Conservation (phyloP, 35 echinoderm and acorn worm genomes). For the Hemicentrotus pulcherrimus region DNA sequence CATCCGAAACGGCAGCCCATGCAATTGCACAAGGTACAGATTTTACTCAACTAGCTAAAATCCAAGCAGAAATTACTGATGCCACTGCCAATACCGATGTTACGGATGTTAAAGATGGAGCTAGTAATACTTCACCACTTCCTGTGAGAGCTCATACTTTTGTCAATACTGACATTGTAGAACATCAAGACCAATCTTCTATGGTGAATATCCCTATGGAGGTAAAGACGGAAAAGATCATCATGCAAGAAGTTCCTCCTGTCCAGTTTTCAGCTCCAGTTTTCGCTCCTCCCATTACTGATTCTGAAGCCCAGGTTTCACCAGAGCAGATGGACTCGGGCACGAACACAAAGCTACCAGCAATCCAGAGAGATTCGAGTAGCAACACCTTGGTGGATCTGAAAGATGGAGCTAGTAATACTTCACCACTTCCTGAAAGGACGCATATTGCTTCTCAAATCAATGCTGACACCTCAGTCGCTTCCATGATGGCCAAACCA, state of each 20-base stretch:
- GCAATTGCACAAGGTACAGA: background rate
- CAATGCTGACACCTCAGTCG: background rate
- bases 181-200: background rate
- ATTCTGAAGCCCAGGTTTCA: slow-evolving; percentile 11
- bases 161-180: background rate
- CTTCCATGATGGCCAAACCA: slow-evolving; percentile 28
- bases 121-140: slow-evolving; percentile 4
- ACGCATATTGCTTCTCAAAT: slow-evolving; percentile 16
- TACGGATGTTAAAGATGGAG: background rate
- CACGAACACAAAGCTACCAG: slow-evolving; percentile 17
- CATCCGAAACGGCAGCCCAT: background rate
- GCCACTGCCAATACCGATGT: background rate
- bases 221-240: slow-evolving; percentile 13
- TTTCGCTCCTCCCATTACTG: background rate
- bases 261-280: slow-evolving; percentile 25
- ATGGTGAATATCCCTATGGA: background rate
- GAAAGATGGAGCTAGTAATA: slow-evolving; percentile 22
- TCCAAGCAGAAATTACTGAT: background rate
- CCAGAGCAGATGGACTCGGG: background rate
- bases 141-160: background rate
- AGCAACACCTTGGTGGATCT: background rate
- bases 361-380: background rate
- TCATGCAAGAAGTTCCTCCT: background rate
- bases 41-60: background rate
- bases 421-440: background rate